These are phyloP conservation scores for Cisticola juncidis DNA, from an alignment of 2,113 vertebrate genomes.

Conservation along the genomic window DNA sequence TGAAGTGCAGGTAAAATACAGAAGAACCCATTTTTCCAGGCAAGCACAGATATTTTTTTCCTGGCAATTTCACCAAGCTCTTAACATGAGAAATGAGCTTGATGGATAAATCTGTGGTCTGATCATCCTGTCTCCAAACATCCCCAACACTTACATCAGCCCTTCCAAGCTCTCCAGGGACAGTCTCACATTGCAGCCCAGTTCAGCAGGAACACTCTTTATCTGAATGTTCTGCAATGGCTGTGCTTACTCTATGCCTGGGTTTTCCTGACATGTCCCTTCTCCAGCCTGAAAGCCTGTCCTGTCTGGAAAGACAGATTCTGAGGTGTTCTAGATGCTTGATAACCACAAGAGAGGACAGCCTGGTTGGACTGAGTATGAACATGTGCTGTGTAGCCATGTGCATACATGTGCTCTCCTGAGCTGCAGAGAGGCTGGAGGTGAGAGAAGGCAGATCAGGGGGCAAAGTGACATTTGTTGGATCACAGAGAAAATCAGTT, in stretches of 20 bases:
- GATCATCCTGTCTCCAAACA: slow-evolving; percentile 33
- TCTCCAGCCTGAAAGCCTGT: slow-evolving; percentile 4
- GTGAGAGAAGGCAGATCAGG: neutral
- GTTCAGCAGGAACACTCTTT: slow-evolving; percentile 35
- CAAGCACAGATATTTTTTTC: slow-evolving; percentile 2
- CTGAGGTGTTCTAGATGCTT: neutral
- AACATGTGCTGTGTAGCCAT: neutral
- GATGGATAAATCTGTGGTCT: slow-evolving; percentile 56
- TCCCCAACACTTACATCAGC: slow-evolving; percentile 64
- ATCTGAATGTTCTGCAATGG: slow-evolving; percentile 10
- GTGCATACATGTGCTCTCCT: neutral
- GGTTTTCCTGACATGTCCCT: neutral
- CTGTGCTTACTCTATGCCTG: neutral
- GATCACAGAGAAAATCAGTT: neutral
- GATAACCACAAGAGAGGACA: neutral
- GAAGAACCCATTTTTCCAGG: slow-evolving; percentile 5
- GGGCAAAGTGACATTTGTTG: neutral
- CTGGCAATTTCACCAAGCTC: slow-evolving; percentile 18
- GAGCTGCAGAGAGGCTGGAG: neutral
- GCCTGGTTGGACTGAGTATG: neutral
- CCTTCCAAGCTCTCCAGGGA: slow-evolving; percentile 28
- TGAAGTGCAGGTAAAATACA: slow-evolving; percentile 30
- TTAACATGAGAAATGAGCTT: slow-evolving; percentile 35
- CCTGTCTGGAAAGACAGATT: neutral
- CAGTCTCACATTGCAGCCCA: neutral